These are phyloP conservation scores for Leptonema lineaticorne DNA, from an alignment of 1,140 invertebrate species.

Conservation along the genomic window DNA sequence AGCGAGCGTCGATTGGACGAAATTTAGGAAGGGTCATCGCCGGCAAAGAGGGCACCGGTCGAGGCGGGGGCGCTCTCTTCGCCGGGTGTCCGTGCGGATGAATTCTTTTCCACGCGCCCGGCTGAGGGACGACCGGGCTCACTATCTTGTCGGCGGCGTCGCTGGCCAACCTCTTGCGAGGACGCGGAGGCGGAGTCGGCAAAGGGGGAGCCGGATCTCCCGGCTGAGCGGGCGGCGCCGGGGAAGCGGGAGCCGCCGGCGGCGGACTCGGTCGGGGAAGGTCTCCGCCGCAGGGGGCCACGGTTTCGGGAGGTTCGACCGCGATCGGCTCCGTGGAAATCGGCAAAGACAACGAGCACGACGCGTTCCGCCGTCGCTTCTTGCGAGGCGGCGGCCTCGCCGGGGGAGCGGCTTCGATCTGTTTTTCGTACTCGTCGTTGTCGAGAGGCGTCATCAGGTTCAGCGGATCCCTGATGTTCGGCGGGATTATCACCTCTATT, in stretches of 20 bases:
- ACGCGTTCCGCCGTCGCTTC: conserved; percentile 37
- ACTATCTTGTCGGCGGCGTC: conserved; percentile 80
- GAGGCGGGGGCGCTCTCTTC: conserved; percentile 44
- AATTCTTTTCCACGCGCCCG: conserved; percentile 72
- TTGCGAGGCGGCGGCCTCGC: conserved; percentile 64
- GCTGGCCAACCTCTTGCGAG: conserved; percentile 47
- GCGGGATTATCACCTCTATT: conserved; percentile 89
- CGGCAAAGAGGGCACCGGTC: conserved; percentile 45
- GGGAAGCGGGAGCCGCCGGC: neutral
- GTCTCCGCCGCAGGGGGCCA: conserved; percentile 50
- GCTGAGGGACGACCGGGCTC: conserved; percentile 87
- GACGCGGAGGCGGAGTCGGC: neutral
- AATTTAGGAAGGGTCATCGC: conserved; percentile 63
- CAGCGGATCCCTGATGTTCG: conserved; percentile 88
- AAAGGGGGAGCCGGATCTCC: conserved; percentile 43
- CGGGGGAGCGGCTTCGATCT: conserved; percentile 63
- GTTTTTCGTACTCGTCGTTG: conserved; percentile 76
- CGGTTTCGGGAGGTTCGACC: neutral
- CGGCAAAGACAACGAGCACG: conserved; percentile 46
- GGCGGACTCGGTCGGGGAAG: neutral
- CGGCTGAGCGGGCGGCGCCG: conserved; percentile 40
- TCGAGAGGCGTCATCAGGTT: conserved; percentile 82
- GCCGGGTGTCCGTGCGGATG: conserved; percentile 26
- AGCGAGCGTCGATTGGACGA: conserved; percentile 72
- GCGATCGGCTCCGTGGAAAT: conserved; percentile 53